A percentile compares a stretch with the other conserved stretches of the same genome.
Evolutionary conservation across 1,140 invertebrate species (phyloP).

Genomic region (Meloidogyne chitwoodi): DNA sequence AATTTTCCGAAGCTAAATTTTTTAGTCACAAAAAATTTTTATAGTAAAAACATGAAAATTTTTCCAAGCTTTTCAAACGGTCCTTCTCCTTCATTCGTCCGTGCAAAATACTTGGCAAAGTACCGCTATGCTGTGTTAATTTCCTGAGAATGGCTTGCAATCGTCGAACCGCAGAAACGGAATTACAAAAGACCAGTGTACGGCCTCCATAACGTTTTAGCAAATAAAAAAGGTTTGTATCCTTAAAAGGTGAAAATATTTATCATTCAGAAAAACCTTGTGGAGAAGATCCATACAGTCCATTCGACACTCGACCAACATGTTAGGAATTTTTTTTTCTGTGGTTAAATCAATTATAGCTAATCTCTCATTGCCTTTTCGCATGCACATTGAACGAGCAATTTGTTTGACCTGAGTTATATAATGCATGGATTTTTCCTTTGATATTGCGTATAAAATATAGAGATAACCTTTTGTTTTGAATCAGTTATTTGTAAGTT

Average conservation of each 20-base stretch:
- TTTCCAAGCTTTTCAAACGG: conserved; percentile 85
- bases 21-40: neutral
- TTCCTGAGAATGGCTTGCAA: conserved; percentile 76
- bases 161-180: conserved; percentile 82
- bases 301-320: conserved; percentile 77
- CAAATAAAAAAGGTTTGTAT: conserved; percentile 89
- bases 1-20: conserved; percentile 61
- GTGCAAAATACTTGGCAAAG: conserved; percentile 75
- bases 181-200: conserved; percentile 94
- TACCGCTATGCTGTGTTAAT: conserved; percentile 66
- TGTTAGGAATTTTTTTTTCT: conserved; percentile 72
- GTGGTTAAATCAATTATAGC: conserved; percentile 79
- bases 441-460: neutral
- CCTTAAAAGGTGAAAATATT: conserved; percentile 62
- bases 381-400: conserved; percentile 68
- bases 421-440: too few relatives aligned
- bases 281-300: conserved; percentile 68
- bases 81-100: conserved; percentile 91
- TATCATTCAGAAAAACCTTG: conserved; percentile 62
- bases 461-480: neutral
- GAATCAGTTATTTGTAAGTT: neutral
- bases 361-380: conserved; percentile 71
- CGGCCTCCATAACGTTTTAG: conserved; percentile 76
- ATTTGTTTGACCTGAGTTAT: conserved; percentile 17
- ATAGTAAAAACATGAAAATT: conserved; percentile 69